phyloP scores from a whole-genome alignment of 1,140 invertebrate genomes.

The Achroia grisella region DNA sequence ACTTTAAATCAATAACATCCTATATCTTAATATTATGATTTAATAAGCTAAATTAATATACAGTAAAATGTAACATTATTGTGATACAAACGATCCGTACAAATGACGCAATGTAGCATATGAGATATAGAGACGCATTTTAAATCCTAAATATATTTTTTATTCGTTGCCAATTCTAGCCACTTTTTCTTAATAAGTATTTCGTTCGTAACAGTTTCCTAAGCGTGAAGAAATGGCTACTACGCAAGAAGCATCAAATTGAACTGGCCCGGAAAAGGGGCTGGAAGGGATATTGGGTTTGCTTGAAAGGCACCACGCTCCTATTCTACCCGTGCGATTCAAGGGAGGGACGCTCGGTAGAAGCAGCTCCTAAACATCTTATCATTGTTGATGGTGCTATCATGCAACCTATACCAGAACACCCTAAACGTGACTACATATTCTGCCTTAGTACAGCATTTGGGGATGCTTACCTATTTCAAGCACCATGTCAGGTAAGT shows the following conservation, averaged over 20 bases:
- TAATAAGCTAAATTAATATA: too few species aligned
- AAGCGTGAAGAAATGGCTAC: constrained; percentile 98
- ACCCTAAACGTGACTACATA: constrained; percentile 97
- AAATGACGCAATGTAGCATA: too few species aligned
- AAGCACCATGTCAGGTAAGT: constrained; percentile 85
- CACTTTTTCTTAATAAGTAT: neutral
- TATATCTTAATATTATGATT: too few species aligned
- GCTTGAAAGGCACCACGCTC: constrained; percentile 96
- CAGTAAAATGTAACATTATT: too few species aligned
- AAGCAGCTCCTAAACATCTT: constrained; percentile 94
- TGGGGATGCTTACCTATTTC: constrained; percentile 97
- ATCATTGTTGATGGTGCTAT: constrained; percentile 98
- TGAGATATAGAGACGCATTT: too few species aligned
- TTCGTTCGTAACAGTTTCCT: constrained; percentile 83
- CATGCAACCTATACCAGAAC: constrained; percentile 98
- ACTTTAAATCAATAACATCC: too few species aligned
- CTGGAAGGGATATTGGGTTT: constrained; percentile 99
- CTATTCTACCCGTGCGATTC: constrained; percentile 98
- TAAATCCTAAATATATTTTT: too few species aligned
- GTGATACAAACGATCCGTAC: too few species aligned
- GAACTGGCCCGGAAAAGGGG: constrained; percentile 95
- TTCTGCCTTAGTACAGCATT: constrained; percentile 98
- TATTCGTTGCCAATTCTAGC: too few species aligned
- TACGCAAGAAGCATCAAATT: constrained; percentile 97
- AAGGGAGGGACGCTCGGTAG: constrained; percentile 90